These are phyloP conservation scores for Diadophis punctatus DNA, from an alignment of 2,113 vertebrate genomes.

Conservation along the genomic window DNA sequence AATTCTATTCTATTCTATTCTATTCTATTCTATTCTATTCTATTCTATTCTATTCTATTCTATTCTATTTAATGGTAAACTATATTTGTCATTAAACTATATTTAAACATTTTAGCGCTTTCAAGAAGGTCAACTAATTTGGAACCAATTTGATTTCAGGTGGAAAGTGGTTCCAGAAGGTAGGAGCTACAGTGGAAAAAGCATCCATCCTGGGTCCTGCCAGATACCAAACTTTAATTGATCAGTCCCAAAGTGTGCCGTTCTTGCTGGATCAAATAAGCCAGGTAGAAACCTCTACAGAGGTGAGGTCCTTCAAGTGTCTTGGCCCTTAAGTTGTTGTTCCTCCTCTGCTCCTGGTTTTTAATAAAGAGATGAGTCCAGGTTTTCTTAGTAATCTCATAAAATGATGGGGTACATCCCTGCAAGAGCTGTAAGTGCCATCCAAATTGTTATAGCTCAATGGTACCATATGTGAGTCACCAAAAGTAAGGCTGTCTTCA, in stretches of 20 bases:
- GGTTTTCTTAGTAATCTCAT: neutral
- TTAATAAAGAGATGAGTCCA: neutral
- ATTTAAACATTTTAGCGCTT: neutral
- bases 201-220: neutral
- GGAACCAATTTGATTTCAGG: neutral
- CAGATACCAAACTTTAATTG: neutral
- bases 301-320: neutral
- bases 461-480: neutral
- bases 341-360: neutral
- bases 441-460: neutral
- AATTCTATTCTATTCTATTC: too few species aligned
- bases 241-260: neutral
- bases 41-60: too few species aligned
- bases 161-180: neutral
- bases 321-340: neutral
- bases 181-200: neutral
- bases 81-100: neutral
- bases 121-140: neutral
- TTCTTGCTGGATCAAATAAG: neutral
- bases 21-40: too few species aligned
- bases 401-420: neutral
- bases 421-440: neutral
- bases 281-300: neutral
- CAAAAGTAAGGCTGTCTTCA: neutral
- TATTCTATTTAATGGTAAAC: neutral